Conservation (phyloP, 2,113 vertebrate genomes). For the rabbit (Oryctolagus cuniculus) region mOryCun1.1 NC_091441.1:17026001-17026500, state of each 20-base stretch:
- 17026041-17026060: no score
- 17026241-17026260: background rate
- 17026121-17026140: no score
- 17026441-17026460: background rate
- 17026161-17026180: slow-evolving; percentile 63
- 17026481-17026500: background rate
- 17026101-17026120: no score
- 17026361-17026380: background rate
- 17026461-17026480: background rate
- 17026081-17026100: no score
- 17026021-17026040: no score
- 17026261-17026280: background rate
- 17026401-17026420: background rate
- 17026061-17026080: no score
- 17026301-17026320: slow-evolving; percentile 32
- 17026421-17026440: background rate
- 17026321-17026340: background rate
- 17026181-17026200: slow-evolving; percentile 40
- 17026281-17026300: slow-evolving; percentile 10
- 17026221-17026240: background rate
- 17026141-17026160: background rate
- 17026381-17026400: background rate
- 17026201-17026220: background rate
- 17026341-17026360: background rate
- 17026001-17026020: no score